Evolutionary conservation across 1,140 invertebrate species (phyloP), one percentile per base, ranked within the genome.

Genomic region (Drosophila mauritiana): DNA sequence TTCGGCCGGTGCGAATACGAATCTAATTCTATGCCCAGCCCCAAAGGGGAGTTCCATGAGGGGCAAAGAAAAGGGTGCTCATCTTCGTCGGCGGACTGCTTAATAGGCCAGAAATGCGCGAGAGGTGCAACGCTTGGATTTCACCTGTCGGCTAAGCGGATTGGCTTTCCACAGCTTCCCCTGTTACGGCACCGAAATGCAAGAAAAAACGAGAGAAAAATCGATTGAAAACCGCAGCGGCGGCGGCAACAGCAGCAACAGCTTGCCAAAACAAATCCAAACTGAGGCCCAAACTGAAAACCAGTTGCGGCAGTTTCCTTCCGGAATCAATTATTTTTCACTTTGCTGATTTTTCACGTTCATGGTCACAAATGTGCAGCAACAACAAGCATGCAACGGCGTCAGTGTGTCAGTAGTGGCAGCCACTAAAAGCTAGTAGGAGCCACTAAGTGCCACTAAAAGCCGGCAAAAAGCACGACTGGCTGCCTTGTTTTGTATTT

Each of bases 261-360:
- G 37, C 6, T 13, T 22, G 25, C 25, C 43, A 54, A 68, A 69
- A 59, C 54, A 63, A 58, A 63, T 10, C 15, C 17, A 48, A 56
- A 67, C 17, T 11, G 13, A 52, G 40, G 13, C 27, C 42, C 48
- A 69, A 70, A 57, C n/a, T 36, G 34, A 65, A 70, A 86, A 86
- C 83, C 83, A 88, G 83, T 86, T 88, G 67, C 77, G 72, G 75
- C 83, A 86, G 83, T 86, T 86, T 86, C 83, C 83, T 86, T 86
- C 83, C 83, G 84, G 83, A 86, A 86, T 86, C 83, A 83, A 86
- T 86, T 86, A 88, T 82, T 82, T 88, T 86, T 86, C 82, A 82
- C 82, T 86, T 83, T 79, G 83, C 64, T 68, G 61, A 63, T 73
- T 65, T 82, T 86, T 86, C 82, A 86, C 83, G 82, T 86, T 86